Percentiles rank a stretch among this genome's conserved stretches.
phyloP scores from a whole-genome alignment of 1,140 invertebrate genomes.

The Cephus cinctus region DNA sequence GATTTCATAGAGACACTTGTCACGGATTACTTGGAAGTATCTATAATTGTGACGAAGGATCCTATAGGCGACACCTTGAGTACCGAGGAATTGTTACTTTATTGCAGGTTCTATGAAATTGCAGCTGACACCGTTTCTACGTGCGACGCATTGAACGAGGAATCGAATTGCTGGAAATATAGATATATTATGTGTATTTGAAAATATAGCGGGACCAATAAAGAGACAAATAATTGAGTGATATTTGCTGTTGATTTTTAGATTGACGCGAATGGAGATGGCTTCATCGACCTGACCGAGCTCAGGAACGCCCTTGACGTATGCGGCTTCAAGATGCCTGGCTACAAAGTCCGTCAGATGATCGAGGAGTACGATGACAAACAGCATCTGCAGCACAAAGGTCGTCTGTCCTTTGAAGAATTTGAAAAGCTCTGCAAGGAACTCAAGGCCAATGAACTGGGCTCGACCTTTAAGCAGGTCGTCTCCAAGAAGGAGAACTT shows the following conservation, averaged over 20 bases:
- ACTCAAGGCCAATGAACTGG: constrained; percentile 86
- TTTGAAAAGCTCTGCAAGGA: constrained; percentile 89
- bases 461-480: constrained; percentile 87
- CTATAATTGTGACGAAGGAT: too few relatives aligned
- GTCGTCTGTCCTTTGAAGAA: constrained; percentile 79
- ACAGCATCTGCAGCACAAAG: constrained; percentile 67
- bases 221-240: too few relatives aligned
- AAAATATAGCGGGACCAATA: too few relatives aligned
- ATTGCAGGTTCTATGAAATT: too few relatives aligned
- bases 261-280: constrained; percentile 90
- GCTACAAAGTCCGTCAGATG: constrained; percentile 88
- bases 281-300: constrained; percentile 86
- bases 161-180: too few relatives aligned
- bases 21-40: too few relatives aligned
- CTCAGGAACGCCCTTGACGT: constrained; percentile 86
- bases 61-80: too few relatives aligned
- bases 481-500: constrained; percentile 93
- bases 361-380: constrained; percentile 84
- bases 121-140: too few relatives aligned
- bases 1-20: too few relatives aligned
- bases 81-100: too few relatives aligned
- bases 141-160: too few relatives aligned
- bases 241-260: constrained; percentile 57
- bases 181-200: too few relatives aligned
- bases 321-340: constrained; percentile 90